A percentile compares a stretch with the other conserved stretches of the same genome.
These are phyloP conservation scores for Trichonephila inaurata DNA, from an alignment of 1,140 invertebrate species.

Conservation along the genomic window DNA sequence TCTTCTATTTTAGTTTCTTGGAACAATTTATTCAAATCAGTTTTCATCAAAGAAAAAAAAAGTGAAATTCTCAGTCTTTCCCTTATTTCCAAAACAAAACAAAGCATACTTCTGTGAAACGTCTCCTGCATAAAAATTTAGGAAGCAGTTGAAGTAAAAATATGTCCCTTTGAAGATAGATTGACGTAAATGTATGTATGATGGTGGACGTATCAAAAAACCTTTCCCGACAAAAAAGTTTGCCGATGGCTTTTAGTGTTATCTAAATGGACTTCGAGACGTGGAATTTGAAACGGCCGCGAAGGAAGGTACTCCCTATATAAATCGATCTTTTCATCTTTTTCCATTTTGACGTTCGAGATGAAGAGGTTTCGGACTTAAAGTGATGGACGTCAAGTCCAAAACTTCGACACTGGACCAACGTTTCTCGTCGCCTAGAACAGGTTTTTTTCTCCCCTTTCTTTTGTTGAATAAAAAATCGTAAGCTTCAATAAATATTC, in stretches of 20 bases:
- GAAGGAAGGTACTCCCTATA: slow-evolving; percentile 54
- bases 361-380: slow-evolving; percentile 70
- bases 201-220: slow-evolving; percentile 14
- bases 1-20: neutral
- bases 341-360: slow-evolving; percentile 70
- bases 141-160: slow-evolving; percentile 35
- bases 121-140: slow-evolving; percentile 20
- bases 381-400: slow-evolving; percentile 56
- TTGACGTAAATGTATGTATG: slow-evolving; percentile 61
- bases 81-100: slow-evolving; percentile 23
- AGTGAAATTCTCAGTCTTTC: neutral
- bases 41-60: neutral
- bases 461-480: neutral
- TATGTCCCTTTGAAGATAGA: slow-evolving; percentile 63
- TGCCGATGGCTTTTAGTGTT: slow-evolving; percentile 73
- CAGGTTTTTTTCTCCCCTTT: neutral
- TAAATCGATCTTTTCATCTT: slow-evolving; percentile 74
- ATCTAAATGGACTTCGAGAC: slow-evolving; percentile 74
- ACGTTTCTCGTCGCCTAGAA: neutral
- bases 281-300: slow-evolving; percentile 63
- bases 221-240: slow-evolving; percentile 65
- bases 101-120: neutral
- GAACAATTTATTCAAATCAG: neutral
- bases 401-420: slow-evolving; percentile 20
- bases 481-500: neutral